These are phyloP conservation scores for Macrotrachela quadricornifera DNA, from an alignment of 1,140 invertebrate species.

Conservation along the genomic window DNA sequence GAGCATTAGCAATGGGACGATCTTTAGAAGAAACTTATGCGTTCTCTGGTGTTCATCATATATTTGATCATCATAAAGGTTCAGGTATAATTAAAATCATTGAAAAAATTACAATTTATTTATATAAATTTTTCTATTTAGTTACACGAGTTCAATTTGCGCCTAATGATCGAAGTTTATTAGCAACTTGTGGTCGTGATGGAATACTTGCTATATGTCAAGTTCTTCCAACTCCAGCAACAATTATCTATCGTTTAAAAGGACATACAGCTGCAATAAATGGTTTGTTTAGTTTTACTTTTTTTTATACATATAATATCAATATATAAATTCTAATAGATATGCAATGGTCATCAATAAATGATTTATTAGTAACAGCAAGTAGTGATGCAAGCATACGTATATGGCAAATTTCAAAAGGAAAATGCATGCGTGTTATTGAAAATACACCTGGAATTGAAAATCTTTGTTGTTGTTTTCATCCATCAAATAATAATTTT, in stretches of 20 bases:
- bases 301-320: no score
- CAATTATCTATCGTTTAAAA: conserved; percentile 46
- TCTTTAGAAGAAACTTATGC: conserved; percentile 54
- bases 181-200: conserved; percentile 59
- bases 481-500: conserved; percentile 67
- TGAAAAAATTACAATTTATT: background rate
- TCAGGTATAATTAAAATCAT: conserved; percentile 24
- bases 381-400: conserved; percentile 51
- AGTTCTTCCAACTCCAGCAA: conserved; percentile 42
- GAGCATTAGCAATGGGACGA: background rate
- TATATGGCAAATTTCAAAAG: conserved; percentile 38
- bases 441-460: conserved; percentile 41
- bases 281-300: conserved; percentile 27
- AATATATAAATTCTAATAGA: conserved; percentile 28
- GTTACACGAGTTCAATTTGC: conserved; percentile 66
- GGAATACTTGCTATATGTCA: conserved; percentile 58
- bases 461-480: conserved; percentile 53
- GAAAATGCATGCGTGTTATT: conserved; percentile 33
- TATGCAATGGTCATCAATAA: conserved; percentile 63
- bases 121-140: conserved; percentile 9
- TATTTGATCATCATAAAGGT: conserved; percentile 54
- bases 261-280: conserved; percentile 54
- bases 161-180: conserved; percentile 54
- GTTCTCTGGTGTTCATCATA: conserved; percentile 60
- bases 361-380: conserved; percentile 57